Conservation (phyloP, 2,888 invertebrate species). For the Busseola fusca region DNA sequence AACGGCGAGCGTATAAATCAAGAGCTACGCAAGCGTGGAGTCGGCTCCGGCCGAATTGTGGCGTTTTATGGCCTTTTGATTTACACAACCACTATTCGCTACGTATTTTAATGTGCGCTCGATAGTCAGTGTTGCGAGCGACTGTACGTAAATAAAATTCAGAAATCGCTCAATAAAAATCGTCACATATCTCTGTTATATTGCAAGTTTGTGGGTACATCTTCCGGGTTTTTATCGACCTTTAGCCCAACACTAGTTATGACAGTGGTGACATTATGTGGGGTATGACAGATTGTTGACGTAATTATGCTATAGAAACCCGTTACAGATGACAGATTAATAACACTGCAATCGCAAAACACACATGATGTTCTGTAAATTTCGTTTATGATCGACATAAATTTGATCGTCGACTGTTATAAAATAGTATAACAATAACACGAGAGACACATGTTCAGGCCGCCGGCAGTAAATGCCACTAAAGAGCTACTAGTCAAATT, state of each 20-base stretch:
- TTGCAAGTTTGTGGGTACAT: conserved; percentile 39
- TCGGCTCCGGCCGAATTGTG: conserved; percentile 82
- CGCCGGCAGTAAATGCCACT: conserved; percentile 58
- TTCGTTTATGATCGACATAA: conserved; percentile 52
- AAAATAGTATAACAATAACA: conserved; percentile 63
- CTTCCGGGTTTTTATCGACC: conserved; percentile 38
- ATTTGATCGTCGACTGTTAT: conserved; percentile 56
- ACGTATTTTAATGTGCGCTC: conserved; percentile 75
- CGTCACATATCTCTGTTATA: conserved; percentile 50
- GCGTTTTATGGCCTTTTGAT: conserved; percentile 83
- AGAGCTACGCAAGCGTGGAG: conserved; percentile 81
- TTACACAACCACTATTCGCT: conserved; percentile 79
- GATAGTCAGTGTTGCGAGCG: conserved; percentile 62
- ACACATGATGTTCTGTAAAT: conserved; percentile 42
- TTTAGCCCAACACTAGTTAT: conserved; percentile 38
- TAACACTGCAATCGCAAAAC: conserved; percentile 31
- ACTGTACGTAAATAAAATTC: conserved; percentile 68
- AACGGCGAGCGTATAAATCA: conserved; percentile 85
- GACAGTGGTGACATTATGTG: conserved; percentile 5
- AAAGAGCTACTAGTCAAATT: conserved; percentile 62
- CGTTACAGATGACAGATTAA: conserved; percentile 33
- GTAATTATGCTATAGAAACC: conserved; percentile 4
- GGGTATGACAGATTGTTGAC: conserved; percentile 23
- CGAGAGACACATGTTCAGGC: conserved; percentile 54
- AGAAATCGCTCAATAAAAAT: conserved; percentile 64